Evolutionary conservation across 1,140 invertebrate species (phyloP), one percentile per base, ranked within the genome.

Genomic region (Magallana ariakensis): DNA sequence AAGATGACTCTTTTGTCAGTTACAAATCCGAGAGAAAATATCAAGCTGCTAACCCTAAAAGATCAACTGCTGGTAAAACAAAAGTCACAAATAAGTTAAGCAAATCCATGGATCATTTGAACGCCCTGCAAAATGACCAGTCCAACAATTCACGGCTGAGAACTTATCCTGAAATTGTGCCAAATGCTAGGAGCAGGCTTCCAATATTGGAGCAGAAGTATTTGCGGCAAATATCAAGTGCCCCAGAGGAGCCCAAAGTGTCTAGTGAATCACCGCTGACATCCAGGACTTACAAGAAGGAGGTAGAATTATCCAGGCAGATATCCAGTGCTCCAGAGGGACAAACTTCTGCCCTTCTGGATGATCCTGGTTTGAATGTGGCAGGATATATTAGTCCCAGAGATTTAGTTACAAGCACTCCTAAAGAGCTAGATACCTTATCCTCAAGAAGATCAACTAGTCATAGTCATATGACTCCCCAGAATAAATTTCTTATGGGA

Each of bases 1-100:
- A 82, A 16, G 54, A 82, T n/a, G 80, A 55, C 80, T 55, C 80
- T 82, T 16, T 55, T 56, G 16, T 82, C 80, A 55, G 80, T 54
- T 82, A 54, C 46, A 82, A 82, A 54, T 55, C 54, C n/a, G 8
- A 16, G n/a, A 55, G 13, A 82, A 54, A 54, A 82, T 82, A 53
- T 16, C 54, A 46, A 33, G 22, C 66, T 75, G 66, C 22, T 26
- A 75, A 75, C 22, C 33, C 66, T 33, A 75, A 26, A 75, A 75
- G 33, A 75, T 26, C 22, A 26, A 11, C 66, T 26, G 22, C 22
- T 75, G 7, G 22, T 22, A 33, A 26, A 33, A 3, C 26, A 75
- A 75, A 75, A 75, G 33, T 82, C 9, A 11, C 80, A 16, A 55
- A 56, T 11, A n/a, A 11, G 33, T n/a, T 56, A 10, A 82, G 80